Conservation (phyloP, 1,140 invertebrate genomes). For the Drosophila santomea region DNA sequence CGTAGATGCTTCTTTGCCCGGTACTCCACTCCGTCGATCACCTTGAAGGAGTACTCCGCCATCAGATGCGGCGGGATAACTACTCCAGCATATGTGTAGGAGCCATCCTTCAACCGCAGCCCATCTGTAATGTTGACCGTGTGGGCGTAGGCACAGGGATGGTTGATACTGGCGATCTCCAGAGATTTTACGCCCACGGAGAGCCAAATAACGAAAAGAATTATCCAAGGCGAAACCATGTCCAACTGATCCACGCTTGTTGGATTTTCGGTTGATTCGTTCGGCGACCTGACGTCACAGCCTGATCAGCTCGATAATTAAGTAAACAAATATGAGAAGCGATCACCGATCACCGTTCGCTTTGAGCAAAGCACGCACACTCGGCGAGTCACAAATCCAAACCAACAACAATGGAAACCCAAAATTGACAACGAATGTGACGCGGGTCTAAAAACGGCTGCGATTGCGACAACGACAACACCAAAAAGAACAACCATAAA, state of each 20-base stretch:
- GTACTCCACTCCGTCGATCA: constrained; percentile 76
- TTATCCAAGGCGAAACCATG: constrained; percentile 16
- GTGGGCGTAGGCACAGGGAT: constrained; percentile 65
- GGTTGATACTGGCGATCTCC: constrained; percentile 26
- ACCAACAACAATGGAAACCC: constrained; percentile 36
- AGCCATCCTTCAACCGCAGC: constrained; percentile 68
- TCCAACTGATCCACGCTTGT: too few relatives aligned
- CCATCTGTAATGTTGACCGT: constrained; percentile 77
- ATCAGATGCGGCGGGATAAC: constrained; percentile 57
- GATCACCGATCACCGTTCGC: constrained; percentile 43
- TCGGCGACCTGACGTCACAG: constrained; percentile 63
- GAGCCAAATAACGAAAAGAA: constrained; percentile 2
- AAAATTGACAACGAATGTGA: constrained; percentile 30
- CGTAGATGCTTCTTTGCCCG: constrained; percentile 57
- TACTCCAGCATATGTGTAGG: constrained; percentile 69
- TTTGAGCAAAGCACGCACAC: constrained; percentile 38
- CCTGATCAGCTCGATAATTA: constrained; percentile 42
- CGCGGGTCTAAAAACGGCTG: constrained; percentile 67
- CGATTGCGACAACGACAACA: constrained; percentile 62
- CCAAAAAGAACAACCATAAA: constrained; percentile 39
- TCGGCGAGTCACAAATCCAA: constrained; percentile 9
- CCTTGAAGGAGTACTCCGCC: constrained; percentile 73
- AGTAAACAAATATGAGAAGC: constrained; percentile 67
- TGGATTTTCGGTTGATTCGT: neutral
- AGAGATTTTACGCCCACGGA: constrained; percentile 3